A percentile compares a stretch with the other conserved stretches of the same genome.
phyloP scores from a whole-genome alignment of 2,797 vertebrate genomes.

The Takifugu ocellatus region DNA sequence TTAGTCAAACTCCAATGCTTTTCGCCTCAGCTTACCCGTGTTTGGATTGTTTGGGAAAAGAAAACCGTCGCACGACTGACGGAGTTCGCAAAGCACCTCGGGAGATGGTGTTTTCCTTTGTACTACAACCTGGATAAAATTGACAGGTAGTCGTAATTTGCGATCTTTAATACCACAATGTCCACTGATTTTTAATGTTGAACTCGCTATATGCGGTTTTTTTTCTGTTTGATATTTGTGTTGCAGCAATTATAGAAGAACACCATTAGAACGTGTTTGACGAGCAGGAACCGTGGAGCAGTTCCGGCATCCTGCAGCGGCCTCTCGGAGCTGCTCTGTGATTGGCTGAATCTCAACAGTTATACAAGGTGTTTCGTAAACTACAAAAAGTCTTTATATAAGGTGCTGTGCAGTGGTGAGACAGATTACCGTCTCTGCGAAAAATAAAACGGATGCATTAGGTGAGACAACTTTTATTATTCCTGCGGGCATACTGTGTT shows the following conservation, averaged over 20 bases:
- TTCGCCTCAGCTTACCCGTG: slow-evolving; percentile 40
- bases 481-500: too few relatives aligned
- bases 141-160: too few relatives aligned
- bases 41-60: slow-evolving; percentile 46
- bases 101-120: slow-evolving; percentile 32
- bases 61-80: slow-evolving; percentile 53
- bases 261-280: slow-evolving; percentile 7
- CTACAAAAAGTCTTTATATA: slow-evolving; percentile 38
- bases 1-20: too few relatives aligned
- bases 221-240: background rate
- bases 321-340: slow-evolving; percentile 4
- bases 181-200: background rate
- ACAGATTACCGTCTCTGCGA: too few relatives aligned
- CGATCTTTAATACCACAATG: too few relatives aligned
- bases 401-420: slow-evolving; percentile 9
- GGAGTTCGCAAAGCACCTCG: slow-evolving; percentile 32
- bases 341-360: slow-evolving; percentile 53
- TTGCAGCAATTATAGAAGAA: too few relatives aligned
- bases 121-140: background rate
- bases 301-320: slow-evolving; percentile 44
- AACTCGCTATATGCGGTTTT: background rate
- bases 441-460: too few relatives aligned
- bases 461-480: too few relatives aligned
- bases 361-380: slow-evolving; percentile 69
- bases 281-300: background rate